A percentile compares a stretch with the other conserved stretches of the same genome.
Evolutionary conservation across 2,888 invertebrate species (phyloP).

Genomic region (Petrophora chlorosata): DNA sequence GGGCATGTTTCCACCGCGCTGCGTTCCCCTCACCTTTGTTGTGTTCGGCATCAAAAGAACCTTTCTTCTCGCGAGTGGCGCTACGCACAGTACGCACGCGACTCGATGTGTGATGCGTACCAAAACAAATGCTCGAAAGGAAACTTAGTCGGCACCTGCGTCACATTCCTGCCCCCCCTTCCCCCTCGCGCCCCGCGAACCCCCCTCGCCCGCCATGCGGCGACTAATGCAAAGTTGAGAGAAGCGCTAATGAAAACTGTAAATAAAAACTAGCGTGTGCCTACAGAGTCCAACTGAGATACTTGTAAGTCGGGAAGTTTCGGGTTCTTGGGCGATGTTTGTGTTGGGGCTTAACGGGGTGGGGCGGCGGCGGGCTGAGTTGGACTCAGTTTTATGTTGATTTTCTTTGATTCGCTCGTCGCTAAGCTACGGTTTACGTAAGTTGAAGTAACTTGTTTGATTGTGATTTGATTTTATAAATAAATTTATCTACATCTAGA

Average conservation of each 20-base stretch:
- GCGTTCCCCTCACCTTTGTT: no score
- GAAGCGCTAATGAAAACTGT: conserved; percentile 19
- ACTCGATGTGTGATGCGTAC: not conserved
- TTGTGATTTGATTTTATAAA: no score
- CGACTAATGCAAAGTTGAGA: conserved; percentile 11
- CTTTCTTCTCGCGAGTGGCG: not conserved
- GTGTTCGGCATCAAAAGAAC: no score
- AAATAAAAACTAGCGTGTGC: conserved; percentile 7
- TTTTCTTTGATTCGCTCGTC: conserved; percentile 1
- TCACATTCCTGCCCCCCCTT: not conserved
- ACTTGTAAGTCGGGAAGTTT: conserved; percentile 5
- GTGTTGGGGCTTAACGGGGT: not conserved
- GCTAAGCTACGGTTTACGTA: conserved; percentile 4
- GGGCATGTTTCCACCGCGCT: no score
- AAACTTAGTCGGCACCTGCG: conserved; percentile 8
- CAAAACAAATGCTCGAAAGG: conserved; percentile 1
- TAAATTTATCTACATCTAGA: no score
- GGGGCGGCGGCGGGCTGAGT: not conserved
- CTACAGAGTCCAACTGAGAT: not conserved
- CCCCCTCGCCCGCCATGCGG: not conserved
- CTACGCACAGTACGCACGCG: not conserved
- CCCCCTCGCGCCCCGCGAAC: not conserved
- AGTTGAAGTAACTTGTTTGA: no score
- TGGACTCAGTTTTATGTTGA: conserved; percentile 11
- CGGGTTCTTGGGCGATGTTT: conserved; percentile 4